Percentiles rank a stretch among this genome's conserved stretches.
phyloP scores from a whole-genome alignment of 2,113 vertebrate genomes.

The Saimiri boliviensis region DNA sequence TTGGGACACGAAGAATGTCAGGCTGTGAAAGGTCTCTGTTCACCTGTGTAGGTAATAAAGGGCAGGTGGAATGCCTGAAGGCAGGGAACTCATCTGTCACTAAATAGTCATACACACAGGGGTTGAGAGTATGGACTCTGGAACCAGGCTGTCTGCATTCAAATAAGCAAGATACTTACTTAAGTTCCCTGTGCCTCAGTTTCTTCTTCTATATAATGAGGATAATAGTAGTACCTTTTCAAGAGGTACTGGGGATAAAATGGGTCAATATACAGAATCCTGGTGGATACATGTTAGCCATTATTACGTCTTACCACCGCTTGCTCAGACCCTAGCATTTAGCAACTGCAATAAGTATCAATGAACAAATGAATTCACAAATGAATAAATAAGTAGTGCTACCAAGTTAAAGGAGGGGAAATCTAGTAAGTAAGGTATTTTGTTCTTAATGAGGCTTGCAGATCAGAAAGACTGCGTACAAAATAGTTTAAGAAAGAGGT shows the following conservation, averaged over 20 bases:
- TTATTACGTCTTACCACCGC: background rate
- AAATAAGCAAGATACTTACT: background rate
- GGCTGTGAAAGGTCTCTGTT: background rate
- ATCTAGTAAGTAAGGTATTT: background rate
- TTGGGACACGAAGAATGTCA: background rate
- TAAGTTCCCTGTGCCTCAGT: background rate
- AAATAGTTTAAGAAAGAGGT: background rate
- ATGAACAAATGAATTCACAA: constrained; percentile 40
- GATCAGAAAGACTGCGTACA: background rate
- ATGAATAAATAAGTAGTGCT: background rate
- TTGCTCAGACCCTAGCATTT: background rate
- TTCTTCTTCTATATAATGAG: background rate
- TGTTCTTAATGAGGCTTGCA: constrained; percentile 18
- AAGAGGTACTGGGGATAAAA: background rate
- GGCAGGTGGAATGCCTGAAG: background rate
- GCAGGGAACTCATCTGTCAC: background rate
- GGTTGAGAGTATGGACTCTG: background rate
- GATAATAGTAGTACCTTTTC: background rate
- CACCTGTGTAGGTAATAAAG: background rate
- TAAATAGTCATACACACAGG: background rate
- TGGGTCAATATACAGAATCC: background rate
- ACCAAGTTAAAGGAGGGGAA: background rate
- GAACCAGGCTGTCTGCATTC: background rate
- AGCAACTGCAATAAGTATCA: background rate
- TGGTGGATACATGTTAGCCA: too few relatives aligned